phyloP scores from a whole-genome alignment of 2,797 vertebrate species.

The Pseudochromis fuscus region DNA sequence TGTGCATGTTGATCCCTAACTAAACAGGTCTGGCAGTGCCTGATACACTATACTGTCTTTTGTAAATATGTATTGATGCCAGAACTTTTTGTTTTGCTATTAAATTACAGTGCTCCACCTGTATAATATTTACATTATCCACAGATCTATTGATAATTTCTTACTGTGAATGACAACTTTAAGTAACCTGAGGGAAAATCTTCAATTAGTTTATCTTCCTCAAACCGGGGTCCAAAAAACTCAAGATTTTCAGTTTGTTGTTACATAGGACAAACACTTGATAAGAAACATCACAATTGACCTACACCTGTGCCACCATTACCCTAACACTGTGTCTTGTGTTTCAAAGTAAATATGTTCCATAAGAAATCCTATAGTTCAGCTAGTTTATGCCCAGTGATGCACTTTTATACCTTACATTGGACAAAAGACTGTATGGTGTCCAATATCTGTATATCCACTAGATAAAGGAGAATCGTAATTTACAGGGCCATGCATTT shows the following conservation, averaged over 20 bases:
- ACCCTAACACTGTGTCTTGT: not conserved
- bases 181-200: too few species aligned
- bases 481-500: not conserved
- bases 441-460: not conserved
- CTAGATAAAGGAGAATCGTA: too few species aligned
- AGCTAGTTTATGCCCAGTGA: not conserved
- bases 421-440: not conserved
- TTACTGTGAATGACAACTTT: too few species aligned
- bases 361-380: not conserved
- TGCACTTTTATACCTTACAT: not conserved
- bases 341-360: slow-evolving; percentile 2
- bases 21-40: not conserved
- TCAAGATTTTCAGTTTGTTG: too few species aligned
- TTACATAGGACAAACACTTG: too few species aligned
- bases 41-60: not conserved
- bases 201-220: too few species aligned
- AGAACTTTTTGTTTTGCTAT: not conserved
- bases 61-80: not conserved
- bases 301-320: not conserved
- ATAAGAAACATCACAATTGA: not conserved
- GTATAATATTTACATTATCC: too few species aligned
- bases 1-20: slow-evolving; percentile 3
- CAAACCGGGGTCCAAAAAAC: too few species aligned
- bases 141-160: too few species aligned
- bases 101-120: too few species aligned